Evolutionary conservation across 2,888 invertebrate species (phyloP).

Genomic region (Aleiodes alternator): DNA sequence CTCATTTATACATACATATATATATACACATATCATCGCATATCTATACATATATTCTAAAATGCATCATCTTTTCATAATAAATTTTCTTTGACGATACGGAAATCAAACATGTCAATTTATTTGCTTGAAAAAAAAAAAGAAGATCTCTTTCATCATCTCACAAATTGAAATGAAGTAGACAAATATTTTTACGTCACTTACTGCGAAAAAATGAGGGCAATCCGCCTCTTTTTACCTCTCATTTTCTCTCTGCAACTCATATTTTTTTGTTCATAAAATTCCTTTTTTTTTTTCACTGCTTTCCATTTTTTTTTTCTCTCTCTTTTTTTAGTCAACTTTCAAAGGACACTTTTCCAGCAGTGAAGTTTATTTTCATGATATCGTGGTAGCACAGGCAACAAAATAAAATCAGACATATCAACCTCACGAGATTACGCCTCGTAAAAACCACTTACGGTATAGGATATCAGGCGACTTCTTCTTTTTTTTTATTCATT

Average conservation of each 20-base stretch:
- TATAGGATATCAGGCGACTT: constrained; percentile 18
- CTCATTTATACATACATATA: background rate
- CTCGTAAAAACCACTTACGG: constrained; percentile 53
- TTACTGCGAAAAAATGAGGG: constrained; percentile 6
- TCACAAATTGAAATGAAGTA: background rate
- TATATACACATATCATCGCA: no score
- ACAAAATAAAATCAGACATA: constrained; percentile 49
- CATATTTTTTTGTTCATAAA: no score
- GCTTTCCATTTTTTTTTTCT: background rate
- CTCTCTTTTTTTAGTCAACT: constrained; percentile 2
- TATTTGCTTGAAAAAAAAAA: background rate
- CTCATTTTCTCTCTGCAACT: background rate
- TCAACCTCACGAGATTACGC: constrained; percentile 49
- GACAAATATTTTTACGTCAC: background rate
- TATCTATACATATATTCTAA: background rate
- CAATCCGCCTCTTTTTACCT: background rate
- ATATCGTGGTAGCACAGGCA: constrained; percentile 37
- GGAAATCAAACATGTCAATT: constrained; percentile 1
- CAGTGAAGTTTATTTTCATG: constrained; percentile 54
- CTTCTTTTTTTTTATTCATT: constrained; percentile 1
- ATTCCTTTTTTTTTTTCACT: no score
- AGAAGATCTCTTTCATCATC: background rate
- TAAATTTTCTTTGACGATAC: constrained; percentile 11
- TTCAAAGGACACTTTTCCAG: constrained; percentile 29
- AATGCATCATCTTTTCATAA: background rate